Base-by-base conservation (phyloP, 2,888 invertebrate species). In the Catocala sponsa region DNA sequence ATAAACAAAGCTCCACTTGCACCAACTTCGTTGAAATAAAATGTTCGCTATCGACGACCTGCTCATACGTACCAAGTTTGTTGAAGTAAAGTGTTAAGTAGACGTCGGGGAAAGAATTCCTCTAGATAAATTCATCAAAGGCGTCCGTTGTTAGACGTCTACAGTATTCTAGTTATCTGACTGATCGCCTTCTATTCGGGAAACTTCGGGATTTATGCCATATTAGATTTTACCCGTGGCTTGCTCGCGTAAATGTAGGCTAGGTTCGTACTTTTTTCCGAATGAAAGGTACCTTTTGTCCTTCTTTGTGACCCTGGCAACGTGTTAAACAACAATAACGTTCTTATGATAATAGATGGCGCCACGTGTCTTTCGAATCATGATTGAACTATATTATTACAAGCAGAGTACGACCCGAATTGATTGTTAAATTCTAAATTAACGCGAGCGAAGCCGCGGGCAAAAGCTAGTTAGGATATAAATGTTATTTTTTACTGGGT, bases 111-210 rank as follows among this genome's bases (percentile, higher is more conserved):
- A 64, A 66, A 35, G 74, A 76, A 67, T 74, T 63, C 57, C 41
- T 15, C 25, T 11, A 7, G 61, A 68, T 68, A 66, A 49, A 74
- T 72, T 66, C 69, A 74, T 76, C 75, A 69, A 51, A 74, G 59
- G 48, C 48, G 12, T 13, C 48, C 65, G 51, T 61, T 67, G 57
- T 64, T 63, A 47, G 32, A 58, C 59, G 52, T 63, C 59, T 54
- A 47, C 58, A 50, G 49, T n/a, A 49, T 42, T 42, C 57, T 65
- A 56, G 67, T 69, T 77, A 74, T 72, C 67, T 38, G 50, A 15
- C 12, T 44, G 43, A 61, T 65, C 54, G 48, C 48, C 54, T 42
- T 51, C 46, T 65, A 54, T 70, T 76, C 63, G 56, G 52, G 41
- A 25, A 15, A 25, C 12, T 59, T 59, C 51, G 53, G 33, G 9